These are phyloP conservation scores for Pristiophorus japonicus DNA, from an alignment of 2,113 vertebrate genomes.

Conservation along the genomic window DNA sequence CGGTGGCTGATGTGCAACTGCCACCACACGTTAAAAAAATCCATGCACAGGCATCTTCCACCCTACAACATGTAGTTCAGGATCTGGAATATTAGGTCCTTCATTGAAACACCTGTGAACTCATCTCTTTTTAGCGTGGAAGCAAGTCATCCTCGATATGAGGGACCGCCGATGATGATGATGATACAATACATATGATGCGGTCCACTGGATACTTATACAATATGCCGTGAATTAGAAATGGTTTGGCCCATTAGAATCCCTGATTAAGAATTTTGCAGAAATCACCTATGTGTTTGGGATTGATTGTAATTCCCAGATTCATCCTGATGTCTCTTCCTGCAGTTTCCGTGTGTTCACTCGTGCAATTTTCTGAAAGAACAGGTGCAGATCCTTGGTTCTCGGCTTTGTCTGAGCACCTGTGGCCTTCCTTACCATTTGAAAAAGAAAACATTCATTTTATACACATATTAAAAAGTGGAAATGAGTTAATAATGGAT, in stretches of 20 bases:
- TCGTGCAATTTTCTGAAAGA: not conserved
- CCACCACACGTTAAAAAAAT: too few relatives aligned
- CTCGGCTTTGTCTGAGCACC: not conserved
- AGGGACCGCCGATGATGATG: too few relatives aligned
- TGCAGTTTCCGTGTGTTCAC: not conserved
- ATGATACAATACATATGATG: too few relatives aligned
- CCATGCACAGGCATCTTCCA: too few relatives aligned
- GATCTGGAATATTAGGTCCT: too few relatives aligned
- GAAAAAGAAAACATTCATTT: not conserved
- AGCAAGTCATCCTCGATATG: too few relatives aligned
- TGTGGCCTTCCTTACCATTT: not conserved
- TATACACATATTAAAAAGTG: not conserved
- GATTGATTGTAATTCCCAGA: not conserved
- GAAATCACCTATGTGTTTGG: not conserved
- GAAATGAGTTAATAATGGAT: constrained; percentile 3
- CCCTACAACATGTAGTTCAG: too few relatives aligned
- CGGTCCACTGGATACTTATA: not conserved
- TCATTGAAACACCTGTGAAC: too few relatives aligned
- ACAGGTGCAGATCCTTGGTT: not conserved
- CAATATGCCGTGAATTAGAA: not conserved
- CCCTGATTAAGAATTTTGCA: not conserved
- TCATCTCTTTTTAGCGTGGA: too few relatives aligned
- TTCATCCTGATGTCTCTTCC: not conserved
- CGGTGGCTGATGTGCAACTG: too few relatives aligned
- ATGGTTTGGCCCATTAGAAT: not conserved